These are phyloP conservation scores for Laterallus jamaicensis DNA, from an alignment of 2,113 vertebrate species.

Conservation along the genomic window DNA sequence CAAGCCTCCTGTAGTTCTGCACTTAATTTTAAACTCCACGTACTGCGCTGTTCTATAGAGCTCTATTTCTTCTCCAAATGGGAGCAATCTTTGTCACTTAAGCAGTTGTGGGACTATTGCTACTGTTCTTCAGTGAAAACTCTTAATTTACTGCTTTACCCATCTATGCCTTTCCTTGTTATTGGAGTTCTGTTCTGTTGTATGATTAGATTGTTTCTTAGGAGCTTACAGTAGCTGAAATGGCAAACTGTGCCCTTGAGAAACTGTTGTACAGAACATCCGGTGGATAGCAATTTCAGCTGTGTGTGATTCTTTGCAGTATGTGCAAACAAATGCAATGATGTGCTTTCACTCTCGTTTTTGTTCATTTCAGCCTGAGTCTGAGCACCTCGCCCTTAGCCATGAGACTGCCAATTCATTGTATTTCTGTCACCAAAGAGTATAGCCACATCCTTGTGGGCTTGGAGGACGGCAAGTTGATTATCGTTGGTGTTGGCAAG, in stretches of 20 bases:
- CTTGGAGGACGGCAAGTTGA: conserved; percentile 95
- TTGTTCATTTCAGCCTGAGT: conserved; percentile 81
- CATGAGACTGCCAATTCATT: conserved; percentile 90
- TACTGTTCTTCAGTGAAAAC: background rate
- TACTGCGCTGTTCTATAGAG: background rate
- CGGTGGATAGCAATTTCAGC: background rate
- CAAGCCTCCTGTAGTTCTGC: background rate
- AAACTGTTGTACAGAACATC: background rate
- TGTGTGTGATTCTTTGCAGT: background rate
- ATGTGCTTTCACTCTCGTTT: background rate
- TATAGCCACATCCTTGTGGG: conserved; percentile 93
- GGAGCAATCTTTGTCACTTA: background rate
- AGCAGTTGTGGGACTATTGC: background rate
- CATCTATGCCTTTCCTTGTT: background rate
- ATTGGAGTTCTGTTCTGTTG: background rate
- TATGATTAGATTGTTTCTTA: background rate
- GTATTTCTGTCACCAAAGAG: conserved; percentile 93
- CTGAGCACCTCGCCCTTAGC: conserved; percentile 85
- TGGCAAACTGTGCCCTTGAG: background rate
- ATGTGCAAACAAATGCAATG: background rate
- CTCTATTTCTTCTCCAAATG: background rate
- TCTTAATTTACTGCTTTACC: background rate
- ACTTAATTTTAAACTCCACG: background rate
- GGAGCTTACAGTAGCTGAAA: background rate
- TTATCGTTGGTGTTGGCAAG: conserved; percentile 94